Evolutionary conservation across 2,888 invertebrate genomes (phyloP), one percentile per base, ranked within the genome.

Genomic region (Orthosia gothica): DNA sequence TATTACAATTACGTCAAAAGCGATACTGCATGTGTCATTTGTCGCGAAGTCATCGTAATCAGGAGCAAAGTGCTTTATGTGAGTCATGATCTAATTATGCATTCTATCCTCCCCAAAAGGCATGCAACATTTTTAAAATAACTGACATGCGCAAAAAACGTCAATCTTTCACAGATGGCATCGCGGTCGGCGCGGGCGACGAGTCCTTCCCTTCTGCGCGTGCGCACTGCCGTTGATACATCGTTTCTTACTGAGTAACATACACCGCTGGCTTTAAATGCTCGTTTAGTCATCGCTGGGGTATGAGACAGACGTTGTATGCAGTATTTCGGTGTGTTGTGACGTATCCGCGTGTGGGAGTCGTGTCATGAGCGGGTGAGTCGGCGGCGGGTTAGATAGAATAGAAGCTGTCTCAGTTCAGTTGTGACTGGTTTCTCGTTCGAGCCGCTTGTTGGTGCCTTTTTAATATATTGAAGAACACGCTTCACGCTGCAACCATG

Each of bases 181-280:
- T 74, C 52, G 79, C 69, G 58, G 50, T 58, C 61, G 77, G 68
- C 80, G 72, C 79, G 81, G 54, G 61, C 61, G 77, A 68, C 80
- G 72, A 77, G 81, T 61, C 59, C 59, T 89, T 87, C 86, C 88
- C 83, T 83, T 85, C 84, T 82, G 91, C 90, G 89, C 89, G 82
- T 63, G 88, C 91, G 89, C 90, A 85, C 49, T 72, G 58, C 72
- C 83, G 72, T 73, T 76, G 63, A 74, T 70, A 68, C 52, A 77
- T 66, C 55, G 52, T 81, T 83, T 81, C 81, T 77, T 76, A 68
- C 73, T 64, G 65, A 69, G 73, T 64, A 76, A 76, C 76, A 62
- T 92, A 89, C 93, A 93, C 90, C 85, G 91, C 89, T 88, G 82
- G 89, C 85, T 89, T 77, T 76, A 87, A 88, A 87, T 70, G 64